phyloP scores from a whole-genome alignment of 35 echinoderm and acorn worm species.

The Holothuria glaberrima region DNA sequence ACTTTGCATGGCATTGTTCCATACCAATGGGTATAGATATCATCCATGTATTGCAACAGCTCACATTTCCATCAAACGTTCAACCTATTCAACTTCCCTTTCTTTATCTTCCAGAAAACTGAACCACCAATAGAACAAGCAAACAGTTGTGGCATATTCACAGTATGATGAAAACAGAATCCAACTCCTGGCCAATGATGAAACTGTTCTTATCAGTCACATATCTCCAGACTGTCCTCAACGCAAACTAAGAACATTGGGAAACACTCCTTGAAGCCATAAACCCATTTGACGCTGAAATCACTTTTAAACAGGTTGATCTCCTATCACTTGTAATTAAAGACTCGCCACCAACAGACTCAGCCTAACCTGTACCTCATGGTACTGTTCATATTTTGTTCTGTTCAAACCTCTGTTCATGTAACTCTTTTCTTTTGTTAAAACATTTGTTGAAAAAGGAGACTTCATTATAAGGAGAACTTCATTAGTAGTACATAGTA shows the following conservation, averaged over 20 bases:
- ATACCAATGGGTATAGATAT: background rate
- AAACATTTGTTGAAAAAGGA: no score
- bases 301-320: background rate
- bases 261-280: background rate
- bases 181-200: background rate
- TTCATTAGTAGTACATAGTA: no score
- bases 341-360: background rate
- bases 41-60: background rate
- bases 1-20: background rate
- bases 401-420: no score
- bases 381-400: no score
- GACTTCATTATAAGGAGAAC: no score
- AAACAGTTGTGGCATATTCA: background rate
- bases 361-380: no score
- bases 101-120: slow-evolving; percentile 12
- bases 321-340: background rate
- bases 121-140: background rate
- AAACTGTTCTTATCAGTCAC: background rate
- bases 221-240: background rate
- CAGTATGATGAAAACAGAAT: background rate
- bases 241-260: background rate
- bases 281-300: background rate
- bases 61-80: background rate
- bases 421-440: no score
- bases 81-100: no score